Base-by-base conservation (phyloP, 2,888 invertebrate species). In the Polylopha cassiicola region DNA sequence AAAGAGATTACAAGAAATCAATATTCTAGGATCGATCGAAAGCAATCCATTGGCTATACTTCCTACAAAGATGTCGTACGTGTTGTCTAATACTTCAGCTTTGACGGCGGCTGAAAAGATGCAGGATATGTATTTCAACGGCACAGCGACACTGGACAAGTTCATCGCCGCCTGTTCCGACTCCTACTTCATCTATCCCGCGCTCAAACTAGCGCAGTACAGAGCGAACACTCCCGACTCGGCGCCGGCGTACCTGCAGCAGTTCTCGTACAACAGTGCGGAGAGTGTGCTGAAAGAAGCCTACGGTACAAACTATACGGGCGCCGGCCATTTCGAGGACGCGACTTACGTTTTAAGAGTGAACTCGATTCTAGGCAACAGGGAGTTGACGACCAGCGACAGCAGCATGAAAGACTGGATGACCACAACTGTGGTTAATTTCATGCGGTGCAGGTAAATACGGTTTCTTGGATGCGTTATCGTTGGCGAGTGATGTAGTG, bases 291-390 rank as follows among this genome's bases (percentile, higher is more conserved):
- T 87, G 30, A 86, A 86, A 52, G 63, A 80, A 20, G 58, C 56
- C 0, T 52, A 48, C 4, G 69, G 70, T 39, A 46, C 80, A 10
- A 61, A 71, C 1, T 72, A 81, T 22, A 64, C 69, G 1, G 89
- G 89, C 4, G 87, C 87, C 3, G 87, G 82, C n/a, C 89, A 89
- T 44, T 77, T 87, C 1, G 89, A 89, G 52, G 89, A 89, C 57
- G 52, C 88, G 58, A 87, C 87, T 1, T 89, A 87, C 46, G 53
- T 89, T 4, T 88, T 89, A 47, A 63, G 61, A 31, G 58, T 61
- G 1, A 77, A 76, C 49, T 72, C 1, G 48, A 69, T 34, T 39
- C 66, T 14, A 53, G 49, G 1, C 17, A 41, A 1, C 48, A 54
- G 4, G n/a, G n/a, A n/a, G 51, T 60, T 7, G 44, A 42, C 7